Evolutionary conservation across 2,888 invertebrate species (phyloP), one percentile per base, ranked within the genome.

Genomic region (Morpho helenor): DNA sequence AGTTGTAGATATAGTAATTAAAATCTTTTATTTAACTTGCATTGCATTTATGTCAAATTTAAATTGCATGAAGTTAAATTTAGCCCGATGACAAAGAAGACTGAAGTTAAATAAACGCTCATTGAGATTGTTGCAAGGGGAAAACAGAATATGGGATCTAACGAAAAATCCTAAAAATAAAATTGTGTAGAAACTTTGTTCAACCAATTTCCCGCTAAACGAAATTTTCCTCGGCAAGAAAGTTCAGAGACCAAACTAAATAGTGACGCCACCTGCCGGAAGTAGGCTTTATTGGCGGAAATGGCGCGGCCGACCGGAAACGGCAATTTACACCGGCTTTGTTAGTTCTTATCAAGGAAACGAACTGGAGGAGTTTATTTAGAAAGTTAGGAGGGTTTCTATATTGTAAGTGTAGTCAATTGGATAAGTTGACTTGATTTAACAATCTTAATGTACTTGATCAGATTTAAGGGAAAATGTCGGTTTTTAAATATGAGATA

Each of bases 201-300:
- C 56, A 61, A 55, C 45, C 58, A 60, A 67, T 62, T 66, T 69
- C 56, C 59, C 59, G 52, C 49, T 58, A 59, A 62, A 65, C 48
- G 42, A 56, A 57, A 62, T 66, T 68, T 62, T 64, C 57, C 51
- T 53, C 45, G 49, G n/a, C 41, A 46, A 51, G 59, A 54, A 63
- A 55, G 31, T 59, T 69, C 72, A 60, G 64, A 69, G 62, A 67
- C 74, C 72, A 78, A 81, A 80, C 77, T 80, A 77, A 77, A 82
- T 83, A 84, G 82, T 83, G 77, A 63, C 75, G 77, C 73, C 81
- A 84, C 83, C 82, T 84, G 67, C 71, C 81, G 84, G 84, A 83
- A 82, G 74, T 72, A 60, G 70, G 74, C 76, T 76, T 75, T 78
- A 84, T 84, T 80, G 81, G 74, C 75, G 84, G 84, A 86, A 85